Percentiles rank a stretch among this genome's conserved stretches.
Conservation (phyloP, 2,113 vertebrate genomes). For the Tachysurus vachellii region DNA sequence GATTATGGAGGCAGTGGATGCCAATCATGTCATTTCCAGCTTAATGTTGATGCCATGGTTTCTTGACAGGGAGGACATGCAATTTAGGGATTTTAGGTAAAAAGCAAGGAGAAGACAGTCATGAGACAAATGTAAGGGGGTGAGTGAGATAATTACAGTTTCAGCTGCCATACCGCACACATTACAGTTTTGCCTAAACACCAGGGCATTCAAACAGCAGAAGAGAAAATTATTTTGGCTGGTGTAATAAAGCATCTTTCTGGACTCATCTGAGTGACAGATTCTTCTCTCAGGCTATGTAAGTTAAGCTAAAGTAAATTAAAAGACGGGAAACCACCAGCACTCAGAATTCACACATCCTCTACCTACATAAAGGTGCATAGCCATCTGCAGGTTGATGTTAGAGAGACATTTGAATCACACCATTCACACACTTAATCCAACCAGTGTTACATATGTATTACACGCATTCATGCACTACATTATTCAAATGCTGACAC, state of each 20-base stretch:
- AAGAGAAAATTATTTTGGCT: conserved; percentile 48
- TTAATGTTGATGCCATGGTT: conserved; percentile 38
- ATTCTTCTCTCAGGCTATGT: conserved; percentile 14
- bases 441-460: background rate
- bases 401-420: background rate
- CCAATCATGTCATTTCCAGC: conserved; percentile 50
- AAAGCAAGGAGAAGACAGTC: conserved; percentile 37
- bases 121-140: conserved; percentile 39
- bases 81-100: conserved; percentile 39
- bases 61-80: conserved; percentile 47
- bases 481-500: too few species aligned
- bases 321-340: background rate
- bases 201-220: conserved; percentile 42
- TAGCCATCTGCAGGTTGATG: conserved; percentile 7
- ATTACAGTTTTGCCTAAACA: conserved; percentile 42
- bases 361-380: background rate
- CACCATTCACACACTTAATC: background rate
- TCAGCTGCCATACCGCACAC: conserved; percentile 43
- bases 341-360: background rate
- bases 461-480: too few species aligned
- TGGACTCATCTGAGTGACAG: conserved; percentile 26
- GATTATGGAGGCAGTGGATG: conserved; percentile 51
- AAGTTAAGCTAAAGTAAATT: conserved; percentile 22
- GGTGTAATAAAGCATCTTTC: conserved; percentile 34
- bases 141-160: conserved; percentile 52